Conservation (phyloP, 1,140 invertebrate genomes). For the Drosophila bifasciata region DNA sequence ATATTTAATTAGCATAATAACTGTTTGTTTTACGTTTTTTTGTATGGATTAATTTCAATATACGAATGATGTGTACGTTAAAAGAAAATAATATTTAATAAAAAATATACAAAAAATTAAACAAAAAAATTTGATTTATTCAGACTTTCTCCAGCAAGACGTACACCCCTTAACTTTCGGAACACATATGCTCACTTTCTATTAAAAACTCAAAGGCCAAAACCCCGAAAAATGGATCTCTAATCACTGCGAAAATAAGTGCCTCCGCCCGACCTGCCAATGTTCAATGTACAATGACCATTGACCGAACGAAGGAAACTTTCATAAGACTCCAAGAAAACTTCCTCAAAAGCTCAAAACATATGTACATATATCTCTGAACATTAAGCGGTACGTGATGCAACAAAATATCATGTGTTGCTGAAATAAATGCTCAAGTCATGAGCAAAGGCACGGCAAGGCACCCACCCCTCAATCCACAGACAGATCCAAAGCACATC, state of each 20-base stretch:
- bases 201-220: not conserved
- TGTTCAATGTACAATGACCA: no score
- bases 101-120: no score
- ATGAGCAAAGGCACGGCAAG: slow-evolving; percentile 32
- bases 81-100: slow-evolving; percentile 64
- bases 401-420: slow-evolving; percentile 51
- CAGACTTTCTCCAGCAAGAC: not conserved
- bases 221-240: slow-evolving; percentile 11
- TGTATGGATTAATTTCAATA: slow-evolving; percentile 41
- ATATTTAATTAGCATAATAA: slow-evolving; percentile 61
- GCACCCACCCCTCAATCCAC: slow-evolving; percentile 36
- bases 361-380: slow-evolving; percentile 26
- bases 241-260: slow-evolving; percentile 13
- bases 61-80: slow-evolving; percentile 53
- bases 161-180: no score
- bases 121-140: slow-evolving; percentile 9
- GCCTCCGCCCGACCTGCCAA: slow-evolving; percentile 11
- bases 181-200: no score
- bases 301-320: slow-evolving; percentile 44
- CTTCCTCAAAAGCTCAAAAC: slow-evolving; percentile 34
- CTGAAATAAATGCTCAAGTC: slow-evolving; percentile 58
- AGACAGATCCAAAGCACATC: slow-evolving; percentile 27
- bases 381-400: slow-evolving; percentile 49
- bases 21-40: slow-evolving; percentile 44
- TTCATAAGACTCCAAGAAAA: slow-evolving; percentile 29